Base-by-base conservation (phyloP, 2,113 vertebrate genomes). In the Callionymus lyra region DNA sequence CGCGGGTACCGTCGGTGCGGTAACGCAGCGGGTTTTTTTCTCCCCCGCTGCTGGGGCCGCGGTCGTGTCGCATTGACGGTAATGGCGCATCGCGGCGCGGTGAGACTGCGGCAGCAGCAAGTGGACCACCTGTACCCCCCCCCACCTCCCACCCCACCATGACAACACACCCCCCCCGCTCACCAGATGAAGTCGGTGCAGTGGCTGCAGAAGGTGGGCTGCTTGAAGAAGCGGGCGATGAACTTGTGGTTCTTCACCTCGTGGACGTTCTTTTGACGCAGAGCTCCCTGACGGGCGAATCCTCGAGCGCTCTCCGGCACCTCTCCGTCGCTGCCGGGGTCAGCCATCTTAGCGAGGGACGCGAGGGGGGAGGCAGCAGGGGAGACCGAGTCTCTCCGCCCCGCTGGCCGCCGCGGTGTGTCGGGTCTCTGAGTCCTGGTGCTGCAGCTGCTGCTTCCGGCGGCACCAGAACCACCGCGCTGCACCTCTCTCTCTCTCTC, bases 151-250 rank as follows among this genome's bases (percentile, higher is more conserved):
- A n/a, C n/a, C 12, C 47, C 2, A 27, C 12, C 38, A 21, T 38
- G 31, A 31, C 31, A 15, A 9, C 39, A 14, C 50, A 6, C 57
- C 1, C 44, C 83, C 1, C n/a, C n/a, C 42, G 55, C 88, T 87
- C 75, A 90, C 89, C 89, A 91, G 79, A 91, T 90, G 79, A 91
- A 90, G 86, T 91, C 90, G 52, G 89, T 91, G 84, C 90, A 91
- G 89, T 91, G 89, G 84, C 89, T 91, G 85, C 90, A 91, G 84
- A 92, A 92, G 72, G 91, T 92, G 34, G 91, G 90, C 76, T 92
- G 90, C 84, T 91, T 91, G 84, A 91, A 93, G 87, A 92, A 92
- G 77, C 91, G 89, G 52, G 90, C 90, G 69, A 85, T 91, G 85
- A 90, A 84, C 79, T 88, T 94, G 84, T 97, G 90, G 74, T 87